Percentiles rank a stretch among this genome's conserved stretches.
phyloP scores from a whole-genome alignment of 2,888 invertebrate genomes.

The Drosophila robusta region DNA sequence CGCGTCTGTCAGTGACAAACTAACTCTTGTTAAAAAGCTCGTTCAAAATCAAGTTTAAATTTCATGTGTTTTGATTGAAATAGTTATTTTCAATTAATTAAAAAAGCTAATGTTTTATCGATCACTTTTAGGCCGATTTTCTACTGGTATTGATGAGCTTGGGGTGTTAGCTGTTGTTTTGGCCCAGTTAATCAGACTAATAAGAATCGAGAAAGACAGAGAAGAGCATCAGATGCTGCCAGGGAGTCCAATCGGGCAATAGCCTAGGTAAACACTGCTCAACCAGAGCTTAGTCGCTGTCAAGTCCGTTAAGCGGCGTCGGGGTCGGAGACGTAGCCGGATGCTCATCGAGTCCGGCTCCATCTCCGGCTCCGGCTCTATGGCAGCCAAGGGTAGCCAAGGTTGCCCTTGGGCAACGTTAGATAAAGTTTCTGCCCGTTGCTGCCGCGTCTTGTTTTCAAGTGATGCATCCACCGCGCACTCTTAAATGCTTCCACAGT shows the following conservation, averaged over 20 bases:
- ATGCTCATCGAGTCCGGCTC: background rate
- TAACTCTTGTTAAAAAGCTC: too few species aligned
- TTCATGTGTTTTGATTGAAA: too few species aligned
- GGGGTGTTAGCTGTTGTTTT: background rate
- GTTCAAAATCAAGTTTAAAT: too few species aligned
- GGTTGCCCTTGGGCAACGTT: slow-evolving; percentile 1
- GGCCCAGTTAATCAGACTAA: slow-evolving; percentile 24
- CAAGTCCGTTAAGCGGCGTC: slow-evolving; percentile 15
- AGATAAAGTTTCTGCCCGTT: slow-evolving; percentile 24
- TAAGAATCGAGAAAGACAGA: slow-evolving; percentile 27
- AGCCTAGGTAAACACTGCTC: too few species aligned
- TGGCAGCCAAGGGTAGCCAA: slow-evolving; percentile 9
- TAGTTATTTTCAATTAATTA: background rate
- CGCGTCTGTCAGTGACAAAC: too few species aligned
- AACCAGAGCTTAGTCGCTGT: slow-evolving; percentile 16
- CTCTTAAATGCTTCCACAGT: slow-evolving; percentile 40
- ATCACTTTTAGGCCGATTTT: background rate
- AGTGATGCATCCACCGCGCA: slow-evolving; percentile 59
- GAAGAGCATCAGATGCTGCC: slow-evolving; percentile 1
- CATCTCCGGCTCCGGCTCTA: slow-evolving; percentile 4
- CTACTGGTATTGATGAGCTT: background rate
- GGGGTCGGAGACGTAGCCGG: background rate
- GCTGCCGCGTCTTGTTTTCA: slow-evolving; percentile 57
- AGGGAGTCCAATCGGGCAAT: background rate
- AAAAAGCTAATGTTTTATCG: background rate